Percentiles rank a stretch among this genome's conserved stretches.
These are phyloP conservation scores for Ophthalmolycus amberensis DNA, from an alignment of 2,113 vertebrate species.

Conservation along the genomic window DNA sequence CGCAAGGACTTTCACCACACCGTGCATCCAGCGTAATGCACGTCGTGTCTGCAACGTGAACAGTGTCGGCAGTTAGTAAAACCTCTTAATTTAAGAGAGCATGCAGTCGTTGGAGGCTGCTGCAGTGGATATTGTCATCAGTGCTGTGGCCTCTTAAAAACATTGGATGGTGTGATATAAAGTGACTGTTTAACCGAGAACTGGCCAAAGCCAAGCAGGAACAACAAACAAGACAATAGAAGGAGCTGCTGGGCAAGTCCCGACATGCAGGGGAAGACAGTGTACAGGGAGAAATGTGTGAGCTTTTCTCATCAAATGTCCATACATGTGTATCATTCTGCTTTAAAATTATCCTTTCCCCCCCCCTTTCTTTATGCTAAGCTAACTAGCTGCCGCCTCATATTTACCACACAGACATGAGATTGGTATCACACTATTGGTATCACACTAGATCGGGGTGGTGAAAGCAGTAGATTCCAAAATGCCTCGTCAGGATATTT, in stretches of 20 bases:
- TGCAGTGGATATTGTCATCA: neutral
- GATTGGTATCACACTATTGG: too few relatives aligned
- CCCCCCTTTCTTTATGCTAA: neutral
- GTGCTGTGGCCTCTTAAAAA: slow-evolving; percentile 6
- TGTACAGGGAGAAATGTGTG: too few relatives aligned
- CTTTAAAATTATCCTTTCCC: neutral
- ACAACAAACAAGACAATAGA: neutral
- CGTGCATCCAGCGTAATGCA: neutral
- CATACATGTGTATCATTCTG: neutral
- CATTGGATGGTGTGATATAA: neutral
- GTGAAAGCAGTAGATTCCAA: neutral
- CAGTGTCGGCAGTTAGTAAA: neutral
- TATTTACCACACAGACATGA: neutral
- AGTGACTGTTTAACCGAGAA: neutral
- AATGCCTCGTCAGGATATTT: neutral
- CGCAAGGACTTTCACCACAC: neutral
- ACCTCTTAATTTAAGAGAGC: neutral
- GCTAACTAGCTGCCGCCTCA: neutral
- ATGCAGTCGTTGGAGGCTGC: neutral
- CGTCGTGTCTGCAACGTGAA: neutral
- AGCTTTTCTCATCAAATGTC: neutral
- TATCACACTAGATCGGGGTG: neutral
- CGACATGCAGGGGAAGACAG: neutral
- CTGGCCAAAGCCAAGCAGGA: neutral
- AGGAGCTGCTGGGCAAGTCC: neutral